Evolutionary conservation across 2,888 invertebrate species (phyloP).

Genomic region (Archips crataeganus): DNA sequence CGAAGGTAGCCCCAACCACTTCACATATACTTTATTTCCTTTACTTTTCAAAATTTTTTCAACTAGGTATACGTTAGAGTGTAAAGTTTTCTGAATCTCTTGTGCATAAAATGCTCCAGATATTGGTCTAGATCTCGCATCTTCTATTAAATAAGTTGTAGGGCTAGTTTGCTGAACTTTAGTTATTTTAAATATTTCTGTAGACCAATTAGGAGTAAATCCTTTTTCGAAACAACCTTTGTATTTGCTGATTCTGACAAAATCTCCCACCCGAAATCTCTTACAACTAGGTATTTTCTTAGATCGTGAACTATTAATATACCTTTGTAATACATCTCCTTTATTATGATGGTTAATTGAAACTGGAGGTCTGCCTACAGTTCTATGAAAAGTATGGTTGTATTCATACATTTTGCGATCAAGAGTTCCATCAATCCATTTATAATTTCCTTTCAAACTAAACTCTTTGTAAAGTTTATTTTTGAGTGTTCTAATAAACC

Average conservation of each 20-base stretch:
- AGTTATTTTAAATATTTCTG: too few relatives aligned
- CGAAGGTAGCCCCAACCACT: conserved; percentile 15
- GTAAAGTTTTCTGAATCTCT: conserved; percentile 51
- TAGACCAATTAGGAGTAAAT: too few relatives aligned
- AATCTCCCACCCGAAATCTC: too few relatives aligned
- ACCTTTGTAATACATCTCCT: neutral
- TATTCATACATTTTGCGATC: conserved; percentile 5
- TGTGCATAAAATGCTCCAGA: conserved; percentile 55
- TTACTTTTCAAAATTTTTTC: conserved; percentile 48
- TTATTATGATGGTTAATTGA: conserved; percentile 3
- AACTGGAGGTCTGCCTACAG: neutral
- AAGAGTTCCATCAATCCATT: conserved; percentile 22
- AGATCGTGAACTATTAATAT: too few relatives aligned
- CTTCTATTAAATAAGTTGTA: conserved; percentile 43
- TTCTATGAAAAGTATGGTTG: conserved; percentile 13
- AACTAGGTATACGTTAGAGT: conserved; percentile 53
- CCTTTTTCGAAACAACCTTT: too few relatives aligned
- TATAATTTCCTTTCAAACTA: conserved; percentile 33
- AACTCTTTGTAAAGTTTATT: conserved; percentile 32
- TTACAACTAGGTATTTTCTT: too few relatives aligned
- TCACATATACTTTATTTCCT: conserved; percentile 1
- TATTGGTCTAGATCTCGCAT: conserved; percentile 47
- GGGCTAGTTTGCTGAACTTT: conserved; percentile 49
- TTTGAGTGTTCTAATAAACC: conserved; percentile 44
- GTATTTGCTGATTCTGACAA: too few relatives aligned